Evolutionary conservation across 1,140 invertebrate species (phyloP).

Genomic region (Drosophila grimshawi): DNA sequence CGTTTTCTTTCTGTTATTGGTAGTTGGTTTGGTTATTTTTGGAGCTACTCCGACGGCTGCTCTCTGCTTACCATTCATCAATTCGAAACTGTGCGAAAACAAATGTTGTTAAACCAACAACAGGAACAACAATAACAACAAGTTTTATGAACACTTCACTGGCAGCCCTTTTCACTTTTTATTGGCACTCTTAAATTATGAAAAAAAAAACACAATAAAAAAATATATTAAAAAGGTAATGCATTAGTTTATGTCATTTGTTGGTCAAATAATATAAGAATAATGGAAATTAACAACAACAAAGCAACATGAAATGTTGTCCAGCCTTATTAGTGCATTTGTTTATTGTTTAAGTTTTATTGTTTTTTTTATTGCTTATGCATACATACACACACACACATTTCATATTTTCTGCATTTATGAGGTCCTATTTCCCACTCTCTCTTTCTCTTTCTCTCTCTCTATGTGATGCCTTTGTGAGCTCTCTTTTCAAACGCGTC

Average conservation of each 20-base stretch:
- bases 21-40: not conserved
- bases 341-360: not conserved
- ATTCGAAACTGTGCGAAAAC: conserved; percentile 39
- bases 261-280: not conserved
- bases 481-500: conserved; percentile 62
- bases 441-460: not conserved
- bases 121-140: conserved; percentile 18
- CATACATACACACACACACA: conserved; percentile 1
- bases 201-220: conserved; percentile 13
- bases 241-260: conserved; percentile 14
- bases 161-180: conserved; percentile 42
- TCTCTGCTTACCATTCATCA: conserved; percentile 23
- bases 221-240: conserved; percentile 18
- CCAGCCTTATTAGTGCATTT: not conserved
- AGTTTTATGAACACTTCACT: conserved; percentile 33
- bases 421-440: not conserved
- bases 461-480: not conserved
- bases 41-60: not conserved
- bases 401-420: not conserved
- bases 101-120: conserved; percentile 27
- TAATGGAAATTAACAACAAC: conserved; percentile 10
- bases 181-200: conserved; percentile 28
- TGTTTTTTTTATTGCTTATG: not conserved
- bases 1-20: not conserved
- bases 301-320: not conserved